Evolutionary conservation across 1,140 invertebrate species (phyloP).

Genomic region (Formica selysi): DNA sequence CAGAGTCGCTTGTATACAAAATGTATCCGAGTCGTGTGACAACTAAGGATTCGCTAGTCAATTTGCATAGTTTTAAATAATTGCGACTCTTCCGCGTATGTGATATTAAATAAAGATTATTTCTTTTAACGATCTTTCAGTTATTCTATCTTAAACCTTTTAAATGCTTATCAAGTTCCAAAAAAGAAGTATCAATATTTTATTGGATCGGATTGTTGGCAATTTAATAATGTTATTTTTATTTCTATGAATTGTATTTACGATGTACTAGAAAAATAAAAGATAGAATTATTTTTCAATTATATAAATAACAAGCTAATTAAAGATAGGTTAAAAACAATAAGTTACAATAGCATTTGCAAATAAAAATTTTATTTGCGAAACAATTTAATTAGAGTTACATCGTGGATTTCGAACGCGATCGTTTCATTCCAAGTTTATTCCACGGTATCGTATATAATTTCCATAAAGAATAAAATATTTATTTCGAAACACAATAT

Average conservation of each 20-base stretch:
- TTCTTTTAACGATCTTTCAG: not conserved
- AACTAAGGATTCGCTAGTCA: not conserved
- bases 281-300: not conserved
- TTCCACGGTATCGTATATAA: not conserved
- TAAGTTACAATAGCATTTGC: not conserved
- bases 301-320: slow-evolving; percentile 12
- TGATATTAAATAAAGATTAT: not conserved
- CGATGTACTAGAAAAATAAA: not conserved
- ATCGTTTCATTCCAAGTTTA: not conserved
- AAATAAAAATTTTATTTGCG: slow-evolving; percentile 9
- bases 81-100: not conserved
- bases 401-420: not conserved
- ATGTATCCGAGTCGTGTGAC: not conserved
- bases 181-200: not conserved
- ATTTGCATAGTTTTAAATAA: not conserved
- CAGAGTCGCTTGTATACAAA: not conserved
- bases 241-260: not conserved
- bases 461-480: slow-evolving; percentile 16
- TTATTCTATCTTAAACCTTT: not conserved
- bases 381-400: not conserved
- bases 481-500: not conserved
- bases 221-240: not conserved
- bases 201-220: not conserved
- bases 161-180: not conserved
- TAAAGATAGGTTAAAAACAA: not conserved